A percentile compares a stretch with the other conserved stretches of the same genome.
These are phyloP conservation scores for Propithecus deckenii DNA, from an alignment of 2,797 vertebrate species.

Conservation along the genomic window DNA sequence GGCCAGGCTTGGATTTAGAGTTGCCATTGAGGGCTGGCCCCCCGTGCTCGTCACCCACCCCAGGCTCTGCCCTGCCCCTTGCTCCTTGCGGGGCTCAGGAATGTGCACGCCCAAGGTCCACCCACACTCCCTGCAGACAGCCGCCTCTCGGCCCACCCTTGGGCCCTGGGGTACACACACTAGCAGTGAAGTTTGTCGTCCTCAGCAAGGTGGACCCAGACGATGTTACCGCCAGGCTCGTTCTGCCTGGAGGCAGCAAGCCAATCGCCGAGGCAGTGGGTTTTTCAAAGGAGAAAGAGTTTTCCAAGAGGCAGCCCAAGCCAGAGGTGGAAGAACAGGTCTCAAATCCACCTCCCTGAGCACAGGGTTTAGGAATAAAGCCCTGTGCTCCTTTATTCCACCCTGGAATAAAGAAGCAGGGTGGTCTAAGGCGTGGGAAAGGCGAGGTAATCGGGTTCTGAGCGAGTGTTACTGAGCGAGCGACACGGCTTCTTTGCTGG, in stretches of 20 bases:
- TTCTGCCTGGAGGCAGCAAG: neutral
- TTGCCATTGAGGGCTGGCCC: neutral
- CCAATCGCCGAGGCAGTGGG: no score
- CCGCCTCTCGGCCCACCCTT: neutral
- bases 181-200: neutral
- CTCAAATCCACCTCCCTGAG: neutral
- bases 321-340: neutral
- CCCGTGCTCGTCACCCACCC: neutral
- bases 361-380: neutral
- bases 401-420: neutral
- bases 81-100: neutral
- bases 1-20: neutral
- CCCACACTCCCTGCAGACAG: neutral
- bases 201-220: neutral
- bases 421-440: neutral
- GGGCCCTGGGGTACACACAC: accelerated
- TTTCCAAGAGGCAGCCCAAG: neutral
- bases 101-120: accelerated
- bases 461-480: neutral
- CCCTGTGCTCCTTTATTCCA: no score
- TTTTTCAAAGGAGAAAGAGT: neutral
- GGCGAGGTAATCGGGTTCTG: neutral
- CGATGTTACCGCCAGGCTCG: neutral
- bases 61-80: neutral
- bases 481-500: neutral